Evolutionary conservation across 2,797 vertebrate genomes (phyloP).

Genomic region (Sebastiscus tertius): DNA sequence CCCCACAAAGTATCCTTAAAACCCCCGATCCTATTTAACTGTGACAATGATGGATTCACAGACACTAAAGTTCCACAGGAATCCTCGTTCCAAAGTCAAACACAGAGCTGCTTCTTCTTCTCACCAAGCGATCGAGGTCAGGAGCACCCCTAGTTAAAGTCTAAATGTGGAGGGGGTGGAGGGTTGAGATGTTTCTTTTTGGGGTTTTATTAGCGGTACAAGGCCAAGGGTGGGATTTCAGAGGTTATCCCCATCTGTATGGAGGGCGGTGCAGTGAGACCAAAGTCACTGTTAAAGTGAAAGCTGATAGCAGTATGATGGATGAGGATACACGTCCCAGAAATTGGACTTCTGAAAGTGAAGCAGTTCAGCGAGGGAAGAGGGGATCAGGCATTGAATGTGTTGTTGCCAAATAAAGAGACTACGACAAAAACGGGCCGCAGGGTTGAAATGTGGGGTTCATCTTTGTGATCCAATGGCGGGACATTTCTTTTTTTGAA

Average conservation of each 20-base stretch:
- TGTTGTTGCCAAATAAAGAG: constrained; percentile 3
- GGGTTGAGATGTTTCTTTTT: constrained; percentile 39
- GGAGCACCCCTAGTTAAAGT: constrained; percentile 32
- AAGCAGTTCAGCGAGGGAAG: constrained; percentile 5
- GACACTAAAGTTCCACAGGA: constrained; percentile 60
- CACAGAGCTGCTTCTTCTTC: constrained; percentile 62
- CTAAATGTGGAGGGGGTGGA: constrained; percentile 24
- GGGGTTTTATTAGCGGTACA: constrained; percentile 50
- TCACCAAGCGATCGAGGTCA: constrained; percentile 14
- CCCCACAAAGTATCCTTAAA: constrained; percentile 55
- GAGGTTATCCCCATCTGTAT: constrained; percentile 61
- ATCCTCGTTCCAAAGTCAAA: constrained; percentile 65
- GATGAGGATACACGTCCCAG: constrained; percentile 70
- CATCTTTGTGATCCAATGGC: background rate
- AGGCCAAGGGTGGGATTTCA: constrained; percentile 64
- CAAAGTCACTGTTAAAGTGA: constrained; percentile 64
- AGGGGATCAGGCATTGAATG: background rate
- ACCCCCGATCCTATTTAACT: constrained; percentile 59
- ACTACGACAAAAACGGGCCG: background rate
- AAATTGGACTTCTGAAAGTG: constrained; percentile 34
- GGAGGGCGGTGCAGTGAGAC: constrained; percentile 53
- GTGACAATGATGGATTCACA: constrained; percentile 80
- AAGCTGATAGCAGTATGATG: constrained; percentile 71
- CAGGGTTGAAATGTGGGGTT: background rate
- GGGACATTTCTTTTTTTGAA: background rate